Base-by-base conservation (phyloP, 2,113 vertebrate species). In the Galemys pyrenaicus region DNA sequence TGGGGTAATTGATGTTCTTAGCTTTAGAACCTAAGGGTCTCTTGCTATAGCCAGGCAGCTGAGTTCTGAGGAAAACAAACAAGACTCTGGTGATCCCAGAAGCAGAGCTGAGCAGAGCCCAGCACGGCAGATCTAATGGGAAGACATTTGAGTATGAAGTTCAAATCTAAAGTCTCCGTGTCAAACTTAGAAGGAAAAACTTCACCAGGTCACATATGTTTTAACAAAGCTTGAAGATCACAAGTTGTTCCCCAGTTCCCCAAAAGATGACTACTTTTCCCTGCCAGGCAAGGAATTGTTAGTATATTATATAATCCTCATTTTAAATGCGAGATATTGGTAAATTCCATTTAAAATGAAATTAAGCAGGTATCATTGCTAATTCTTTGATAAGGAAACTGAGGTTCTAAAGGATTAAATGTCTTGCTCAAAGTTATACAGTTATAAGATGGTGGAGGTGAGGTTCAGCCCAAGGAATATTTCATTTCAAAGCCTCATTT, bases 21-120 rank as follows among this genome's bases (percentile, higher is more conserved):
- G 24, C 68, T 87, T 95, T 54, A 26, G 58, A 75, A 74, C 4
- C 71, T n/a, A 49, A 54, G 39, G 22, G 35, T 87, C 22, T 49
- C 56, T 82, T 56, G 12, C 54, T 79, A 10, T 1, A 89, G 35
- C 6, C 5, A 85, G 60, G n/a, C 6, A 73, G 39, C 41, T 85
- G 85, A 73, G 37, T 82, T 79, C 84, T 82, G 56, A 78, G 58
- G 24, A 79, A 94, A 93, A 81, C n/a, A 81, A 93, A 49, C 39
- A 49, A 32, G 32, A 17, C 44, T 35, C 46, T 56, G 39, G 19
- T 32, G 41, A 26, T 67, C 20, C 46, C 32, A 30, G 70, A 56
- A 60, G 84, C 60, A 67, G 46, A 71, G n/a, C 44, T 44, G 35
- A n/a, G n/a, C n/a, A n/a, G n/a, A n/a, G n/a, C 26, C 62, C 54